A percentile compares a stretch with the other conserved stretches of the same genome.
These are phyloP conservation scores for Bradypodion pumilum DNA, from an alignment of 2,797 vertebrate genomes.

Conservation along the genomic window DNA sequence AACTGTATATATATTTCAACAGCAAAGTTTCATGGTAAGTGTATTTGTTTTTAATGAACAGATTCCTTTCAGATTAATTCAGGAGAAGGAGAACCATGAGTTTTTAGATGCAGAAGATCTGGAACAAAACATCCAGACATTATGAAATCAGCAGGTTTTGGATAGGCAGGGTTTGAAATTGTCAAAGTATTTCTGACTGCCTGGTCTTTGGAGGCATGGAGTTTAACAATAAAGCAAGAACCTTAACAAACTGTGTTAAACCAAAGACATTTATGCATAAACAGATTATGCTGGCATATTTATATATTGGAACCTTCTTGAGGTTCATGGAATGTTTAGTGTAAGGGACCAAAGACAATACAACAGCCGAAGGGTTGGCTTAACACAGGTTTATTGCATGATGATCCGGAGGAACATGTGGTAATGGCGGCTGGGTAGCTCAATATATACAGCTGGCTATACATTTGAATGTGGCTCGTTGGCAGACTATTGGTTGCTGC, in stretches of 20 bases:
- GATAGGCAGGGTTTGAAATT: too few species aligned
- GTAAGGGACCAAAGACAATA: too few species aligned
- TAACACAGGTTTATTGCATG: too few species aligned
- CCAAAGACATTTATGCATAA: constrained; percentile 41
- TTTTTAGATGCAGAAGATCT: constrained; percentile 46
- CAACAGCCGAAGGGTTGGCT: too few species aligned
- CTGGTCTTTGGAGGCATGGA: constrained; percentile 46
- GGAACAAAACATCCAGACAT: constrained; percentile 53
- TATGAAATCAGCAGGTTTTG: constrained; percentile 60
- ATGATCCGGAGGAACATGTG: too few species aligned
- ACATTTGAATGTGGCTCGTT: too few species aligned
- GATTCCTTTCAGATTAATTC: constrained; percentile 37
- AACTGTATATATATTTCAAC: constrained; percentile 39
- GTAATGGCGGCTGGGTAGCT: too few species aligned
- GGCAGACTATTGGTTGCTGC: too few species aligned
- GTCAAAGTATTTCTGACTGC: constrained; percentile 33
- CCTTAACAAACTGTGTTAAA: constrained; percentile 49
- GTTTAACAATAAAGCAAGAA: constrained; percentile 53
- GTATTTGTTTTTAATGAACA: constrained; percentile 11
- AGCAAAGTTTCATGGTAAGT: constrained; percentile 42
- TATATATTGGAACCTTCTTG: constrained; percentile 30
- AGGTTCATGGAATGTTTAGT: constrained; percentile 29
- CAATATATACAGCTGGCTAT: too few species aligned
- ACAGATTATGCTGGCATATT: constrained; percentile 53
- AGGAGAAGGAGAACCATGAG: constrained; percentile 39